phyloP scores from a whole-genome alignment of 2,888 invertebrate species.

The Callyntrura guangdongensis region DNA sequence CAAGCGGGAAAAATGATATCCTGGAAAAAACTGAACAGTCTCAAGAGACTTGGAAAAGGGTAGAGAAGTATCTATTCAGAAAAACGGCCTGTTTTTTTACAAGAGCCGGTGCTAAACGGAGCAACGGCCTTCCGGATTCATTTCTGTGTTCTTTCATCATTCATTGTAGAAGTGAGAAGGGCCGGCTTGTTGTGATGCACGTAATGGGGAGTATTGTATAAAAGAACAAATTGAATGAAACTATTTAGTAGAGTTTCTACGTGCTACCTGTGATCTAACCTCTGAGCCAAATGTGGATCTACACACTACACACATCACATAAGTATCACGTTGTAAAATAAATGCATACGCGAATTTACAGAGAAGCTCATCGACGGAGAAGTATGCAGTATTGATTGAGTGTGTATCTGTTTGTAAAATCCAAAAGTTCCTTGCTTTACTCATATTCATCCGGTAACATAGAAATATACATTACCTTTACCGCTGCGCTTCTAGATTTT shows the following conservation, averaged over 20 bases:
- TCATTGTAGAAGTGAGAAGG: no score
- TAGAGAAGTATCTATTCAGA: background rate
- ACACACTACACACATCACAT: no score
- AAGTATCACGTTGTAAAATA: no score
- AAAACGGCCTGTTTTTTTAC: background rate
- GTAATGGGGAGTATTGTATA: background rate
- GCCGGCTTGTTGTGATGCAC: background rate
- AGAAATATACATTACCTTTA: no score
- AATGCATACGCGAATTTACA: no score
- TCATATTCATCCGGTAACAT: no score
- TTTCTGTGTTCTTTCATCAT: background rate
- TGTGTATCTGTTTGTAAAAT: no score
- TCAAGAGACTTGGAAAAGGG: slow-evolving; percentile 49
- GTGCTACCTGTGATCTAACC: slow-evolving; percentile 20
- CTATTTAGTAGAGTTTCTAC: slow-evolving; percentile 25
- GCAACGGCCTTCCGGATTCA: slow-evolving; percentile 8
- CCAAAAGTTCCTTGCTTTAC: no score
- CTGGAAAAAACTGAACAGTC: slow-evolving; percentile 61
- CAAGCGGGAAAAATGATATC: slow-evolving; percentile 25
- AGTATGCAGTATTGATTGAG: no score
- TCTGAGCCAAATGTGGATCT: background rate
- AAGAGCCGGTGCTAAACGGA: background rate
- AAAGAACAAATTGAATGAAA: slow-evolving; percentile 12
- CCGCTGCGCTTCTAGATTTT: no score
- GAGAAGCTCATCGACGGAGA: no score